Conservation (phyloP, 2,797 vertebrate genomes). For the Pterois miles region DNA sequence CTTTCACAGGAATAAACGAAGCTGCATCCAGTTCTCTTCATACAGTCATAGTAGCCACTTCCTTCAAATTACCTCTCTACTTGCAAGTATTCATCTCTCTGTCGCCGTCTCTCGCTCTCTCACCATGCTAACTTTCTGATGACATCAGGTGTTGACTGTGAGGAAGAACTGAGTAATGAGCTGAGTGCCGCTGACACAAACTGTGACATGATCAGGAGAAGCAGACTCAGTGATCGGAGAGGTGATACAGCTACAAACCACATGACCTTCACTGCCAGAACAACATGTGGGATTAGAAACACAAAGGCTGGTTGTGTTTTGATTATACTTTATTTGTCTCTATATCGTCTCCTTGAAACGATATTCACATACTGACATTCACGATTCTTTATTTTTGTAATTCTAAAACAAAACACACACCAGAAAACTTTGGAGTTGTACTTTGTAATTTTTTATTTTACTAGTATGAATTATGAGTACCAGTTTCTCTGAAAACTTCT, state of each 20-base stretch:
- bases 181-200: neutral
- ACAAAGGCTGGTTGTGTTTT: neutral
- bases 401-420: neutral
- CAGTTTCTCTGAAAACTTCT: neutral
- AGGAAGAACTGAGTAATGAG: neutral
- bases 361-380: neutral
- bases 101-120: no score
- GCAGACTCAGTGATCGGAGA: neutral
- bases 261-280: neutral
- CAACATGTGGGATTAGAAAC: neutral
- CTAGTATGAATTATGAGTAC: neutral
- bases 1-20: no score
- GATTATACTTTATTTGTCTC: neutral
- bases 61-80: no score
- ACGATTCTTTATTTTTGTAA: neutral
- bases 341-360: neutral
- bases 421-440: no score
- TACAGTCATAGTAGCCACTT: no score
- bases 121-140: neutral
- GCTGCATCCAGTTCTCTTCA: no score
- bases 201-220: neutral
- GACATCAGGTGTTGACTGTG: neutral
- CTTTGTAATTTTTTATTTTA: neutral
- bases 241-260: neutral
- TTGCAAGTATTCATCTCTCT: no score